A percentile compares a stretch with the other conserved stretches of the same genome.
These are phyloP conservation scores for Danio kyathit DNA, from an alignment of 2,797 vertebrate species.

Conservation along the genomic window DNA sequence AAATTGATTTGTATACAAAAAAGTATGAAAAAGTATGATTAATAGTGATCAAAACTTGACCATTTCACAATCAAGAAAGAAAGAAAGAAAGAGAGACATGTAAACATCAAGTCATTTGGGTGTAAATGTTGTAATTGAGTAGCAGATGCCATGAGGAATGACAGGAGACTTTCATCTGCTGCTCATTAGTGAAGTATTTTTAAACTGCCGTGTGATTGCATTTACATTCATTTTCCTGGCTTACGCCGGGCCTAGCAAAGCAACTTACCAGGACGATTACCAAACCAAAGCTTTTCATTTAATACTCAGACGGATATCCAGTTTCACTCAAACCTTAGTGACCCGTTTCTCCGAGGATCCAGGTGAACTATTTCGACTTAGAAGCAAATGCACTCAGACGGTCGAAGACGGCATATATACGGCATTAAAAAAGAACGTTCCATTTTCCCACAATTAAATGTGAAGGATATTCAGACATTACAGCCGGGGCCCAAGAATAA, in stretches of 20 bases:
- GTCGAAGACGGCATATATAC: conserved; percentile 9
- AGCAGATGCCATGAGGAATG: conserved; percentile 11
- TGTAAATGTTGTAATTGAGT: neutral
- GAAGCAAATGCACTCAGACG: conserved; percentile 33
- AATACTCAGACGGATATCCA: conserved; percentile 32
- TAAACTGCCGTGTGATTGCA: conserved; percentile 29
- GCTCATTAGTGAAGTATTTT: conserved; percentile 38
- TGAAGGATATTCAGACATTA: conserved; percentile 45
- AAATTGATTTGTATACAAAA: too few relatives aligned
- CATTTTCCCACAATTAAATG: conserved; percentile 40
- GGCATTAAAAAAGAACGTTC: conserved; percentile 18
- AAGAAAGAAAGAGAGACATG: too few relatives aligned
- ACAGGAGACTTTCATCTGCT: conserved; percentile 24
- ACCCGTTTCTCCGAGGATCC: conserved; percentile 13
- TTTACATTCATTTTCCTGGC: conserved; percentile 42
- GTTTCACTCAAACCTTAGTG: conserved; percentile 35
- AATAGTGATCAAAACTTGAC: too few relatives aligned
- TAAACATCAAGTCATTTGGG: neutral
- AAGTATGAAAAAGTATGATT: too few relatives aligned
- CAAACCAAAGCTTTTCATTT: conserved; percentile 46
- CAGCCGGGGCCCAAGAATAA: conserved; percentile 31
- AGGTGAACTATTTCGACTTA: conserved; percentile 16
- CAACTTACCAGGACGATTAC: conserved; percentile 31
- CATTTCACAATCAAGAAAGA: too few relatives aligned
- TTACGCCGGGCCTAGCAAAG: conserved; percentile 10